phyloP scores from a whole-genome alignment of 2,888 invertebrate species.

The Polietes domitor region DNA sequence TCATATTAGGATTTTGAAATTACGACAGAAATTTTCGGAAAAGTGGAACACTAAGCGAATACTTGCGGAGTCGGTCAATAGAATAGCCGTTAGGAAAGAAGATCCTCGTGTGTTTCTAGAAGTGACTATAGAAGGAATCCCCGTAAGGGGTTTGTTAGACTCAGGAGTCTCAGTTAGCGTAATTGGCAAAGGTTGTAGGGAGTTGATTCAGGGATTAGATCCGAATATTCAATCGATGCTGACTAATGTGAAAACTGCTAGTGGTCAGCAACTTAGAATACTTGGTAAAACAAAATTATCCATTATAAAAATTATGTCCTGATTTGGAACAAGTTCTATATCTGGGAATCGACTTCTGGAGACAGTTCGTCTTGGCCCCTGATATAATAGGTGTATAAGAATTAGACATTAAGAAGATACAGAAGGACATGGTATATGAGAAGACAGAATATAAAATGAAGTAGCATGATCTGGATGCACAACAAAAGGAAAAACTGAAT shows the following conservation, averaged over 20 bases:
- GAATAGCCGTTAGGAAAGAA: not conserved
- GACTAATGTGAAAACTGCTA: conserved; percentile 30
- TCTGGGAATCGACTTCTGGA: conserved; percentile 38
- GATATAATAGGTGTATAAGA: not conserved
- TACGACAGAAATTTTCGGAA: conserved; percentile 7
- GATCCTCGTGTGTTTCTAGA: conserved; percentile 8
- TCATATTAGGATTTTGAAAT: not conserved
- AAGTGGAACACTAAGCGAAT: not conserved
- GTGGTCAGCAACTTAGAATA: conserved; percentile 10
- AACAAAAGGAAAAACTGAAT: no score
- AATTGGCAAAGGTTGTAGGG: conserved; percentile 32
- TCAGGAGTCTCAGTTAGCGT: conserved; percentile 26
- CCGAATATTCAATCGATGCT: not conserved
- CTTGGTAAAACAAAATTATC: conserved; percentile 35
- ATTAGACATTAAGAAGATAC: not conserved
- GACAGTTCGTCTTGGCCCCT: not conserved
- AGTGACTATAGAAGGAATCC: not conserved
- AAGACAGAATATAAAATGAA: not conserved
- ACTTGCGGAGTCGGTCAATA: not conserved
- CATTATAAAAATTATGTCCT: conserved; percentile 23
- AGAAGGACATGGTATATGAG: not conserved
- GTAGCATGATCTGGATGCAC: no score
- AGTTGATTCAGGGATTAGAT: not conserved
- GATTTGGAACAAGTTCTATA: conserved; percentile 31
- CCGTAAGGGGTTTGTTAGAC: conserved; percentile 5